phyloP scores from a whole-genome alignment of 2,888 invertebrate genomes.

The Sussaba pulchella region DNA sequence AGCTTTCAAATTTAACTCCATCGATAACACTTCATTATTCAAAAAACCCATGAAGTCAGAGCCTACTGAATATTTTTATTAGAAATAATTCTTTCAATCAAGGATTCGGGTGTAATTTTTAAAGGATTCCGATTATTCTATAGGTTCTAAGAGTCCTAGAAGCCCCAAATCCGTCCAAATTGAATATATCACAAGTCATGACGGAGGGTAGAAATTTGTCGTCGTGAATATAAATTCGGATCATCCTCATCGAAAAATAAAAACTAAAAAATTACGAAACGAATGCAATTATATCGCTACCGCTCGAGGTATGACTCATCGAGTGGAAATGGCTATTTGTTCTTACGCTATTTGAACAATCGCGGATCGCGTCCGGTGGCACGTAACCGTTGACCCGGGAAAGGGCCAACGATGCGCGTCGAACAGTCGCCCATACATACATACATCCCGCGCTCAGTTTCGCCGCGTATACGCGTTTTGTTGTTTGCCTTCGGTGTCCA shows the following conservation, averaged over 20 bases:
- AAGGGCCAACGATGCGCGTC: slow-evolving; percentile 47
- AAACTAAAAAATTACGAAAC: slow-evolving; percentile 2
- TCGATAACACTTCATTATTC: no score
- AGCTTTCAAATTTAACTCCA: no score
- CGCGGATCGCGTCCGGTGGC: slow-evolving; percentile 42
- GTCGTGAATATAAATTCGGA: no score
- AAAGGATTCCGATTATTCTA: no score
- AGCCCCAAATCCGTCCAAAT: no score
- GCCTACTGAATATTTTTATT: no score
- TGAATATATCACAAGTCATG: no score
- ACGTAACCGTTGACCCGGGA: slow-evolving; percentile 56
- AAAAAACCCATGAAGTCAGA: no score
- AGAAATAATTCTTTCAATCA: no score
- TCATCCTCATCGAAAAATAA: neutral
- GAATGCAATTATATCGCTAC: neutral
- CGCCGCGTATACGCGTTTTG: slow-evolving; percentile 15
- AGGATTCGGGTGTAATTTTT: no score
- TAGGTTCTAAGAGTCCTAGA: no score
- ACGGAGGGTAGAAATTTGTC: no score
- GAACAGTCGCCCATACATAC: neutral
- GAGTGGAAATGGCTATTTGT: slow-evolving; percentile 43
- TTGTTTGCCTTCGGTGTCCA: slow-evolving; percentile 56
- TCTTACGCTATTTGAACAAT: slow-evolving; percentile 48
- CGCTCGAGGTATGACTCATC: slow-evolving; percentile 12
- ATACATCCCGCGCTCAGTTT: neutral